Percentiles rank a stretch among this genome's conserved stretches.
Conservation (phyloP, 2,113 vertebrate species). For the Gallinago media region DNA sequence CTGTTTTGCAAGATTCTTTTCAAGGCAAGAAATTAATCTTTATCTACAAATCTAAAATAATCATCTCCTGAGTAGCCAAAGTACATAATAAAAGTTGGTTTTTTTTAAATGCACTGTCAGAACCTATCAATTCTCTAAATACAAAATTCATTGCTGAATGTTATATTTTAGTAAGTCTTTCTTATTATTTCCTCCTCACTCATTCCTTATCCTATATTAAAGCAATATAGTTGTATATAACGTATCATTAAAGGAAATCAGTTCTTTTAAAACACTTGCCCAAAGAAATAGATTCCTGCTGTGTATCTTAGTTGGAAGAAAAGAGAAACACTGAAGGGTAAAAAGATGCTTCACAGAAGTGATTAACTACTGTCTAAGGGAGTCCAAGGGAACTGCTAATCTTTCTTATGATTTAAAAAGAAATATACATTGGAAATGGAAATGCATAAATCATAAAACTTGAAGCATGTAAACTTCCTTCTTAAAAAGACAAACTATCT, state of each 20-base stretch:
- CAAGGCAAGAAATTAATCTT: neutral
- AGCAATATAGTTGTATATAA: neutral
- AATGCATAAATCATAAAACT: neutral
- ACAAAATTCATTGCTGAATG: neutral
- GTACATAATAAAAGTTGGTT: neutral
- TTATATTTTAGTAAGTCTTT: neutral
- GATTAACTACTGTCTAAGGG: neutral
- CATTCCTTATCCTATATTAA: neutral
- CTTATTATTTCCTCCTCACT: neutral
- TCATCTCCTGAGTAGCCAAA: neutral
- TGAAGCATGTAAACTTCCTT: neutral
- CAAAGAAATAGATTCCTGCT: neutral
- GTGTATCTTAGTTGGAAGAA: neutral
- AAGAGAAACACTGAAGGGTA: neutral
- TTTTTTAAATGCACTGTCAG: neutral
- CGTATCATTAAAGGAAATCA: neutral
- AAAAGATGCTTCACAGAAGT: neutral
- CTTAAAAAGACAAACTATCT: neutral
- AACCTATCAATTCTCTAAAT: neutral
- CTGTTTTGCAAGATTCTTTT: neutral
- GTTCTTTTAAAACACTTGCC: neutral
- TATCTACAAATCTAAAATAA: neutral
- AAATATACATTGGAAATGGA: neutral
- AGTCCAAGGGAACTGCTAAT: neutral
- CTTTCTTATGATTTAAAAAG: neutral